Evolutionary conservation across 2,113 vertebrate species (phyloP).

Genomic region (Erpornis zantholeuca): DNA sequence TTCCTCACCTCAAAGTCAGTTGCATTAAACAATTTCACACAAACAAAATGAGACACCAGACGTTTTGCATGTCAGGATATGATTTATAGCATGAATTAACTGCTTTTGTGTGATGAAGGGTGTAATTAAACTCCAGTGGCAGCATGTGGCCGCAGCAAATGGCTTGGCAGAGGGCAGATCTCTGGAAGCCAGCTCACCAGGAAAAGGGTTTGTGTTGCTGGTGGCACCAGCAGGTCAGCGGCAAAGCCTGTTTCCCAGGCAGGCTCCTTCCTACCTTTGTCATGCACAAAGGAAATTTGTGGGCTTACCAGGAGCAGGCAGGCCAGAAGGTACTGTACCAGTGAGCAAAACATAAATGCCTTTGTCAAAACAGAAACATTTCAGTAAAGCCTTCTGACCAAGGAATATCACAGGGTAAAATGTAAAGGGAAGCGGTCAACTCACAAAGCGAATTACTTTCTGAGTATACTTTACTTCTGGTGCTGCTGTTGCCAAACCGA

Average conservation of each 20-base stretch:
- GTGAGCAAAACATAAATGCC: neutral
- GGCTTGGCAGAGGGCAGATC: neutral
- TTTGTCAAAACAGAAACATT: neutral
- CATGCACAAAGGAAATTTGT: neutral
- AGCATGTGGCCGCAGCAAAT: neutral
- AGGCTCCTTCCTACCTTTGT: constrained; percentile 29
- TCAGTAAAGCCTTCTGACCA: neutral
- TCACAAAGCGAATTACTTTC: neutral
- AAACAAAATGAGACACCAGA: constrained; percentile 8
- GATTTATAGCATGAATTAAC: constrained; percentile 16
- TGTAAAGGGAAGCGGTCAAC: neutral
- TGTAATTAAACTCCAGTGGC: neutral
- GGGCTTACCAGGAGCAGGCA: neutral
- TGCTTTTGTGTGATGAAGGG: constrained; percentile 16
- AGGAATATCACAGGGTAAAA: neutral
- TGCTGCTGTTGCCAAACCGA: neutral
- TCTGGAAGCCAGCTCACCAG: neutral
- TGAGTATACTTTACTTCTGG: neutral
- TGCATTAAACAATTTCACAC: neutral
- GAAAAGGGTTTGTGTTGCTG: neutral
- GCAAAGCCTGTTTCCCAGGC: neutral
- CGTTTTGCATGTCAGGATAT: neutral
- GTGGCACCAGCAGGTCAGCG: neutral
- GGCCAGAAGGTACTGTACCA: neutral
- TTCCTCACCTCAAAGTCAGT: constrained; percentile 34